A percentile compares a stretch with the other conserved stretches of the same genome.
Evolutionary conservation across 1,140 invertebrate species (phyloP).

Genomic region (Bombus confusus): DNA sequence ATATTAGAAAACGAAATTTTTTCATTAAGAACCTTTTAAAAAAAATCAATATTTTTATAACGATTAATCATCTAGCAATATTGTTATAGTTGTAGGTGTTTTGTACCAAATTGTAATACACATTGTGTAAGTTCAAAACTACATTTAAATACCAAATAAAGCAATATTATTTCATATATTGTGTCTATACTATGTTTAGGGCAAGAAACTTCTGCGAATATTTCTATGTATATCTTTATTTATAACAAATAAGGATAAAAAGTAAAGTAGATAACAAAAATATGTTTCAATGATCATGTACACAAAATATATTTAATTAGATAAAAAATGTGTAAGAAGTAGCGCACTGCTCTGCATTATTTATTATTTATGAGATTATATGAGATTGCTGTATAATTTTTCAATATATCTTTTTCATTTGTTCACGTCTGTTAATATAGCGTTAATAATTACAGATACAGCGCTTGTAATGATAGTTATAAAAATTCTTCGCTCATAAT

Average conservation of each 20-base stretch:
- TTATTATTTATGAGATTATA: constrained; percentile 18
- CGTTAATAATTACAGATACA: not conserved
- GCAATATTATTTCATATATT: constrained; percentile 29
- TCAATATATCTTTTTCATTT: not conserved
- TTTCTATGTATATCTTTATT: constrained; percentile 33
- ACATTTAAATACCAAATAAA: constrained; percentile 36
- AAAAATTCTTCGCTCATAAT: constrained; percentile 71
- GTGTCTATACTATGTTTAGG: not conserved
- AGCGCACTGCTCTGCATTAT: not conserved
- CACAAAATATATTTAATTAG: constrained; percentile 25
- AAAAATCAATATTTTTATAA: constrained; percentile 51
- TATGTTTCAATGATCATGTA: constrained; percentile 22
- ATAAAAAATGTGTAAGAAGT: constrained; percentile 11
- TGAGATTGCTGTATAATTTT: not conserved
- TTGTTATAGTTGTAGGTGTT: constrained; percentile 33
- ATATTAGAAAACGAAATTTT: constrained; percentile 31
- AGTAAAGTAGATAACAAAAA: constrained; percentile 38
- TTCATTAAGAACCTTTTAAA: constrained; percentile 7
- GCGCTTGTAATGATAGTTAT: not conserved
- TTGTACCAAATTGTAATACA: constrained; percentile 31
- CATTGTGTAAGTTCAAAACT: not conserved
- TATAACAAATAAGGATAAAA: constrained; percentile 23
- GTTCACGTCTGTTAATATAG: too few relatives aligned
- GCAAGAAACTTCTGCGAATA: not conserved
- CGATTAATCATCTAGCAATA: constrained; percentile 41